Conservation (phyloP, 2,888 invertebrate species). For the Congeria kusceri region DNA sequence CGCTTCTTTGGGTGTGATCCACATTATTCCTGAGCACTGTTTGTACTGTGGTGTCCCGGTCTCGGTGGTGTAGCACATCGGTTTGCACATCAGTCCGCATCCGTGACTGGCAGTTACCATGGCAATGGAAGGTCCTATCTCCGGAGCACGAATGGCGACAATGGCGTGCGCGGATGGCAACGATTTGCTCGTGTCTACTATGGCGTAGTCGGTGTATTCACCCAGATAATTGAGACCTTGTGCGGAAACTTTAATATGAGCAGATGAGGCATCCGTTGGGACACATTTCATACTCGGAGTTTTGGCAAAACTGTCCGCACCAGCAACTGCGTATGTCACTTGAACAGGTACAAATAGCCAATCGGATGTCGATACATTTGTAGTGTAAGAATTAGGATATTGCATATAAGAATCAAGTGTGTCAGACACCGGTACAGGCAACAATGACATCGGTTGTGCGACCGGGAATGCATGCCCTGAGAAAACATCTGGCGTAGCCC, state of each 20-base stretch:
- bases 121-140: slow-evolving; percentile 43
- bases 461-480: no score
- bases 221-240: slow-evolving; percentile 76
- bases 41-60: no score
- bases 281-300: not conserved
- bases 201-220: slow-evolving; percentile 69
- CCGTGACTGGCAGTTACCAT: slow-evolving; percentile 71
- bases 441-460: not conserved
- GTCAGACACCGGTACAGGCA: slow-evolving; percentile 16
- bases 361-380: not conserved
- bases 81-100: slow-evolving; percentile 74
- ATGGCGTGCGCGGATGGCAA: slow-evolving; percentile 68
- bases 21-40: no score
- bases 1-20: no score
- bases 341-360: slow-evolving; percentile 2
- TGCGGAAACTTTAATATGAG: slow-evolving; percentile 68
- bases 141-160: slow-evolving; percentile 63
- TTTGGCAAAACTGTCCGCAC: not conserved
- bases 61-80: slow-evolving; percentile 64
- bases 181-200: slow-evolving; percentile 69
- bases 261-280: slow-evolving; percentile 23
- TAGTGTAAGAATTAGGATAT: not conserved
- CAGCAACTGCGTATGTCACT: not conserved
- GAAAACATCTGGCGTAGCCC: not conserved
- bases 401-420: not conserved